Evolutionary conservation across 2,113 vertebrate species (phyloP).

Genomic region (Zeus faber): DNA sequence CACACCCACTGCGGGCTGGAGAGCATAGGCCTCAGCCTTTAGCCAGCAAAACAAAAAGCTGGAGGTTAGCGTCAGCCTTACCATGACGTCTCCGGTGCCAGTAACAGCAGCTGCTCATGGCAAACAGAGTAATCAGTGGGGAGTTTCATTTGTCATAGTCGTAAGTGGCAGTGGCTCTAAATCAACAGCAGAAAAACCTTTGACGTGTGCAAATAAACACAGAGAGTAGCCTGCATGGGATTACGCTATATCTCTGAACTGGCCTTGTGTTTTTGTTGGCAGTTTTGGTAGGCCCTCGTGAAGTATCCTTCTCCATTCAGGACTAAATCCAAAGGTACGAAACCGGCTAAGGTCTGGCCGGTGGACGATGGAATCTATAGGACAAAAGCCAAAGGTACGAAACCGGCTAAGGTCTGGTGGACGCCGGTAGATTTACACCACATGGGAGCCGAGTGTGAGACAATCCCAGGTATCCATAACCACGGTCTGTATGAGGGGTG

Average conservation of each 20-base stretch:
- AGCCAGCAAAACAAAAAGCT: conserved; percentile 41
- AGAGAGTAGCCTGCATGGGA: conserved; percentile 47
- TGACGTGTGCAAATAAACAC: conserved; percentile 70
- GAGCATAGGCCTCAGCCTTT: conserved; percentile 17
- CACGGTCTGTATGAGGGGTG: conserved; percentile 49
- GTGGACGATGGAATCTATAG: conserved; percentile 53
- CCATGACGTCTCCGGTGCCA: conserved; percentile 28
- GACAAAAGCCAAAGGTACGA: conserved; percentile 30
- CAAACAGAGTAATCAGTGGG: conserved; percentile 68
- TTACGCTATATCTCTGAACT: conserved; percentile 28
- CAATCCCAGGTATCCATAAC: conserved; percentile 66
- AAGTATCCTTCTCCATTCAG: conserved; percentile 17
- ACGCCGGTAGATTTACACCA: conserved; percentile 51
- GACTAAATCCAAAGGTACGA: conserved; percentile 30
- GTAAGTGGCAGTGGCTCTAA: conserved; percentile 70
- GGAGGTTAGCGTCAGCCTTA: conserved; percentile 38
- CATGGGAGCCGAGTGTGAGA: conserved; percentile 49
- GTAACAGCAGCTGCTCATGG: conserved; percentile 65
- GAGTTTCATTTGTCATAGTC: conserved; percentile 62
- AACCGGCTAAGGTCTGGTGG: conserved; percentile 29
- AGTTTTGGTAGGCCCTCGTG: conserved; percentile 35
- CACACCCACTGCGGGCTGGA: conserved; percentile 32
- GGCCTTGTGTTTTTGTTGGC: conserved; percentile 49
- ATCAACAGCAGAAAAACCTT: conserved; percentile 69
- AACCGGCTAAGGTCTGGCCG: conserved; percentile 24